Conservation (phyloP, 2,888 invertebrate genomes). For the Tetragonula carbonaria region DNA sequence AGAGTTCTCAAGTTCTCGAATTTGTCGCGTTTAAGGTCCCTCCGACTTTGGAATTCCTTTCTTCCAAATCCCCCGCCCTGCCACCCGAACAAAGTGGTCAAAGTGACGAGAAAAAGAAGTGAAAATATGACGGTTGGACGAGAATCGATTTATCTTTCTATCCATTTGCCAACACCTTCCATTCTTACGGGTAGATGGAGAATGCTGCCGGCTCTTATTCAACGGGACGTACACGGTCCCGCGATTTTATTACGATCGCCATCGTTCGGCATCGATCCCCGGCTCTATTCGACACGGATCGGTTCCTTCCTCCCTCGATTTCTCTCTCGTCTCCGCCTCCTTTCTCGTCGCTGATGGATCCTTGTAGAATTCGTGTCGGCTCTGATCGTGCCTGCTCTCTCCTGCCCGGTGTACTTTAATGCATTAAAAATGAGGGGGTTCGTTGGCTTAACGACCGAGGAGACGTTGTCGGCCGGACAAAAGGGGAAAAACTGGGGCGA, state of each 20-base stretch:
- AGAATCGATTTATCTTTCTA: conserved; percentile 23
- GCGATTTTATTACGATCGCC: conserved; percentile 34
- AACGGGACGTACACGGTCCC: conserved; percentile 2
- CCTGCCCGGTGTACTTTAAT: conserved; percentile 38
- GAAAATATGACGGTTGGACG: conserved; percentile 16
- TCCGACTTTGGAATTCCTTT: background rate
- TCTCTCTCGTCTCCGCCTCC: background rate
- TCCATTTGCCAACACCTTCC: conserved; percentile 15
- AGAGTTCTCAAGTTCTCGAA: too few species aligned
- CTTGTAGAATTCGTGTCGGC: conserved; percentile 44
- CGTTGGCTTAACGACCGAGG: conserved; percentile 45
- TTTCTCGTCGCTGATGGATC: conserved; percentile 40
- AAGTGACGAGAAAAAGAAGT: background rate
- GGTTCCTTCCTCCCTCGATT: conserved; percentile 12
- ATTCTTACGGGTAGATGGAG: background rate
- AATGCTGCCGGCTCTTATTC: conserved; percentile 30
- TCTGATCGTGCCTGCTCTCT: conserved; percentile 5
- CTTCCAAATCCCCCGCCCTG: background rate
- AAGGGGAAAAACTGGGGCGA: background rate
- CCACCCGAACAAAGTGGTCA: conserved; percentile 6
- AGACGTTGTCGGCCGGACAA: conserved; percentile 9
- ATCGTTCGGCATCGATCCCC: conserved; percentile 28
- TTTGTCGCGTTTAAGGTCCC: too few species aligned
- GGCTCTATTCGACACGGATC: conserved; percentile 39
- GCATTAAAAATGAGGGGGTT: conserved; percentile 55